These are phyloP conservation scores for Diadegma fenestrale DNA, from an alignment of 2,888 invertebrate species.

Conservation along the genomic window DNA sequence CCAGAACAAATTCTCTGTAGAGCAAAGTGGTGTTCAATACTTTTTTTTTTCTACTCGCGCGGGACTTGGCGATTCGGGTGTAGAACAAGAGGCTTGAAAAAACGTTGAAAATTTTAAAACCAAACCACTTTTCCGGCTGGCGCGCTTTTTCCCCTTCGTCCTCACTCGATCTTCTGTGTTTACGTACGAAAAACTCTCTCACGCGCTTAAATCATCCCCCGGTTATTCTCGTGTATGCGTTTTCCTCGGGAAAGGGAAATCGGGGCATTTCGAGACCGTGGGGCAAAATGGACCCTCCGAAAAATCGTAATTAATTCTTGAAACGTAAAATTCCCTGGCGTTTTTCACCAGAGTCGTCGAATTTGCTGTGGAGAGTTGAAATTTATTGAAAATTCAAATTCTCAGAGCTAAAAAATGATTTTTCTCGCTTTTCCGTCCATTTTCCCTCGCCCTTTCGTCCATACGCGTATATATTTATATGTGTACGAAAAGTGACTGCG, in stretches of 20 bases:
- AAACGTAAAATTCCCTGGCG: background rate
- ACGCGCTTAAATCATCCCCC: conserved; percentile 53
- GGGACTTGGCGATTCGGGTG: background rate
- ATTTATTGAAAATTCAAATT: background rate
- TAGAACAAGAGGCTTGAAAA: conserved; percentile 42
- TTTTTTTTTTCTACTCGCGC: conserved; percentile 12
- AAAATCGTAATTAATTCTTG: background rate
- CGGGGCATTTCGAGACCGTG: background rate
- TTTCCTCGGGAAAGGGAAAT: background rate
- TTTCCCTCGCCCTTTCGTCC: background rate
- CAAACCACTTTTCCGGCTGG: conserved; percentile 61
- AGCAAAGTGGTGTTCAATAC: conserved; percentile 2
- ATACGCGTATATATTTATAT: background rate
- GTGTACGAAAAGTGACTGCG: conserved; percentile 13
- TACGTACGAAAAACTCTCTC: conserved; percentile 59
- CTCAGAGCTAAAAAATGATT: background rate
- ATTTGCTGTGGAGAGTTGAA: background rate
- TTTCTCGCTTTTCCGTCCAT: background rate
- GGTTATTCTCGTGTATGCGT: conserved; percentile 21
- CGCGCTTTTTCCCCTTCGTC: conserved; percentile 28
- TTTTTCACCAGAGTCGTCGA: background rate
- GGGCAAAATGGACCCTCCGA: background rate
- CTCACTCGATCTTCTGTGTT: conserved; percentile 51
- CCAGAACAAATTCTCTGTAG: background rate
- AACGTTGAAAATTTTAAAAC: conserved; percentile 45